These are phyloP conservation scores for Lithobates pipiens DNA, from an alignment of 2,797 vertebrate genomes.

Conservation along the genomic window DNA sequence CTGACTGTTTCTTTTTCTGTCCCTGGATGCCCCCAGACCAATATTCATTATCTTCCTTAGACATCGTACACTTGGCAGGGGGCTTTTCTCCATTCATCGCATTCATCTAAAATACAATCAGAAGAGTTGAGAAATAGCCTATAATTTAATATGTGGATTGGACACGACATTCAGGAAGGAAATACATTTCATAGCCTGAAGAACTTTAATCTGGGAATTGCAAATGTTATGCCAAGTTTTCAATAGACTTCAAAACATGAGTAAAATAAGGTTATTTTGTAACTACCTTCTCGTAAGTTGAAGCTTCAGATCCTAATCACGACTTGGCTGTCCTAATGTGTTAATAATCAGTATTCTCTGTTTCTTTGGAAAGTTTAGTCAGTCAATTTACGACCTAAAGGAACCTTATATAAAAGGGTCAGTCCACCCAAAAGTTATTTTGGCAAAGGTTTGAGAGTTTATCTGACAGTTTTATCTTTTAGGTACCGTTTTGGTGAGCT, in stretches of 20 bases:
- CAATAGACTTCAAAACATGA: not conserved
- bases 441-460: no score
- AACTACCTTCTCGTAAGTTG: not conserved
- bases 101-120: not conserved
- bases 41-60: slow-evolving; percentile 18
- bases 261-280: not conserved
- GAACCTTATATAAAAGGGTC: no score
- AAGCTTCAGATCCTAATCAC: not conserved
- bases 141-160: slow-evolving; percentile 1
- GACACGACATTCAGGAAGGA: not conserved
- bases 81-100: not conserved
- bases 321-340: no score
- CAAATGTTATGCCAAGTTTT: not conserved
- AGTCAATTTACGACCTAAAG: no score
- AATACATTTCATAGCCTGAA: not conserved
- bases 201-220: not conserved
- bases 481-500: no score
- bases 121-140: not conserved
- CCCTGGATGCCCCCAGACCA: slow-evolving; percentile 7
- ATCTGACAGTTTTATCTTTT: no score
- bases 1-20: slow-evolving; percentile 28
- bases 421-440: no score
- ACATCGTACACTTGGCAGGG: not conserved
- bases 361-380: no score
- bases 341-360: no score